A percentile compares a stretch with the other conserved stretches of the same genome.
Conservation (phyloP, 2,113 vertebrate genomes). For the Tupaia chinensis region DNA sequence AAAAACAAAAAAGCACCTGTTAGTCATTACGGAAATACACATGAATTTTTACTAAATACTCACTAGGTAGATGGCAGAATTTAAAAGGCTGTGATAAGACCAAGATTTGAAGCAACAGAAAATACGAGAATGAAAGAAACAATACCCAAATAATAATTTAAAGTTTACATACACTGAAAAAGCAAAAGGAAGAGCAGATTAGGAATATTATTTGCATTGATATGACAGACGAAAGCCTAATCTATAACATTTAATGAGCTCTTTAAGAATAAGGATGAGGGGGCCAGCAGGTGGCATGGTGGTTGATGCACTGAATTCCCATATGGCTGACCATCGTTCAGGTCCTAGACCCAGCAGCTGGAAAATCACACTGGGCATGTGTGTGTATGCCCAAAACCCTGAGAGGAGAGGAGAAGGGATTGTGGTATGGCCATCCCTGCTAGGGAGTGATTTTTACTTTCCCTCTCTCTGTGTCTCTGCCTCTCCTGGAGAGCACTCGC, state of each 20-base stretch:
- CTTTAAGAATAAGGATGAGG: background rate
- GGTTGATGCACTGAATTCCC: no score
- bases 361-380: no score
- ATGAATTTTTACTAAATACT: background rate
- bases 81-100: background rate
- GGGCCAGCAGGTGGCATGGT: no score
- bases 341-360: no score
- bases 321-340: no score
- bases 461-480: no score
- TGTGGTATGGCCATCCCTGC: no score
- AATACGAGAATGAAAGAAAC: background rate
- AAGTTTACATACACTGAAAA: background rate
- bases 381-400: no score
- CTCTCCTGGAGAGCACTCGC: no score
- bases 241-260: background rate
- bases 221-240: background rate
- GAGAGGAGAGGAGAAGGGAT: no score
- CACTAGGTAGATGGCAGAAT: background rate
- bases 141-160: background rate
- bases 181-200: background rate
- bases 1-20: no score
- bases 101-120: slow-evolving; percentile 15
- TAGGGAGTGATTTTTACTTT: no score
- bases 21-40: background rate
- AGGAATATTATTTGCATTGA: background rate